Evolutionary conservation across 2,113 vertebrate genomes (phyloP).

Genomic region (Echinops telfairi): DNA sequence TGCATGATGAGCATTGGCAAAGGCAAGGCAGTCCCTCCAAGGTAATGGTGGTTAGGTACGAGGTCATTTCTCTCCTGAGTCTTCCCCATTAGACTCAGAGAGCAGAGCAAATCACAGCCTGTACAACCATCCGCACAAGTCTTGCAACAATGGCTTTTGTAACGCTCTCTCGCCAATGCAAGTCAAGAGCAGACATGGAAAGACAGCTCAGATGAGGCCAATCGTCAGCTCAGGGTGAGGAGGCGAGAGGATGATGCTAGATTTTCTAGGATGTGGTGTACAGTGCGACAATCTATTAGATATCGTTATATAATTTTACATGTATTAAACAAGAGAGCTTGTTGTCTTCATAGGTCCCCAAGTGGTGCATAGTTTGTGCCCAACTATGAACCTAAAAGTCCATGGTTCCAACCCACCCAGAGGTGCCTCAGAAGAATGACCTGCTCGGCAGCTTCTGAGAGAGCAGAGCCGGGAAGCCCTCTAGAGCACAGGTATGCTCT

Average conservation of each 20-base stretch:
- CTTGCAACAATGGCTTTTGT: background rate
- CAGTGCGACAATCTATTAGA: slow-evolving; percentile 11
- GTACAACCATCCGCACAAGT: background rate
- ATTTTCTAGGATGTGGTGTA: background rate
- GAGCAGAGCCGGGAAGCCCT: background rate
- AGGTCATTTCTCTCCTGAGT: background rate
- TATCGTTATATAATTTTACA: background rate
- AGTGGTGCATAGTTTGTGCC: background rate
- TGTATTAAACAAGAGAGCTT: slow-evolving; percentile 24
- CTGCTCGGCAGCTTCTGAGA: background rate
- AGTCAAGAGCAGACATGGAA: background rate
- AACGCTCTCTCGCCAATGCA: background rate
- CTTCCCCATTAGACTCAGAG: background rate
- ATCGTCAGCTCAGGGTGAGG: background rate
- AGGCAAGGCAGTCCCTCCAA: background rate
- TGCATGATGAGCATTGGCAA: background rate
- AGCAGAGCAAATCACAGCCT: background rate
- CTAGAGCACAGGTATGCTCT: background rate
- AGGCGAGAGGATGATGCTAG: background rate
- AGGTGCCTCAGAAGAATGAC: background rate
- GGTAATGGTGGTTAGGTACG: background rate
- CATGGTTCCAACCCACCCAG: background rate
- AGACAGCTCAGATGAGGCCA: background rate
- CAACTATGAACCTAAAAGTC: background rate
- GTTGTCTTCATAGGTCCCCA: background rate